Percentiles rank a stretch among this genome's conserved stretches.
Evolutionary conservation across 2,797 vertebrate genomes (phyloP).

Genomic region (Pteropus rufus): DNA sequence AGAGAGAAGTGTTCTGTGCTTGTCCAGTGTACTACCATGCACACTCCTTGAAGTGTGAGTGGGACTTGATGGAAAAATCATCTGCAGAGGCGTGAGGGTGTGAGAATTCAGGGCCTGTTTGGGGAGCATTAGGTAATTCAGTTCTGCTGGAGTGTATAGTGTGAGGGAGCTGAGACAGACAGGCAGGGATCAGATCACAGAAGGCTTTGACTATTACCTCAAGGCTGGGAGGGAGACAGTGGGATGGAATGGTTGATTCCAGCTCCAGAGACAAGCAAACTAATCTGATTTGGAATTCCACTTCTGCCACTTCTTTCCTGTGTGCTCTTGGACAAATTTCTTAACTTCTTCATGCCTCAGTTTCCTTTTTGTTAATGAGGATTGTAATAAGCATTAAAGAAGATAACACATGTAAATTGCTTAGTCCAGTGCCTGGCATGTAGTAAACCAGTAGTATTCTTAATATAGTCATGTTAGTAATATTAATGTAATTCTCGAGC

Average conservation of each 20-base stretch:
- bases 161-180: not conserved
- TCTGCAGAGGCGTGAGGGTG: not conserved
- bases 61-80: not conserved
- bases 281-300: not conserved
- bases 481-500: not conserved
- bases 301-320: not conserved
- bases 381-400: not conserved
- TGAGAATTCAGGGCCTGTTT: not conserved
- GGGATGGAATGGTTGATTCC: not conserved
- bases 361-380: conserved; percentile 6
- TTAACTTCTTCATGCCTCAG: not conserved
- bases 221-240: not conserved
- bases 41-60: not conserved
- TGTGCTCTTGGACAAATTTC: not conserved
- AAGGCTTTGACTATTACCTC: not conserved
- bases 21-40: rapidly evolving
- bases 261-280: not conserved
- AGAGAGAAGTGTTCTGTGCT: not conserved
- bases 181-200: not conserved
- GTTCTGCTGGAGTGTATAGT: not conserved
- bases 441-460: not conserved
- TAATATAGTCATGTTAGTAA: not conserved
- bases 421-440: not conserved
- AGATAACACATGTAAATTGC: not conserved
- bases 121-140: not conserved